phyloP scores from a whole-genome alignment of 2,797 vertebrate species.

The Falco cherrug region DNA sequence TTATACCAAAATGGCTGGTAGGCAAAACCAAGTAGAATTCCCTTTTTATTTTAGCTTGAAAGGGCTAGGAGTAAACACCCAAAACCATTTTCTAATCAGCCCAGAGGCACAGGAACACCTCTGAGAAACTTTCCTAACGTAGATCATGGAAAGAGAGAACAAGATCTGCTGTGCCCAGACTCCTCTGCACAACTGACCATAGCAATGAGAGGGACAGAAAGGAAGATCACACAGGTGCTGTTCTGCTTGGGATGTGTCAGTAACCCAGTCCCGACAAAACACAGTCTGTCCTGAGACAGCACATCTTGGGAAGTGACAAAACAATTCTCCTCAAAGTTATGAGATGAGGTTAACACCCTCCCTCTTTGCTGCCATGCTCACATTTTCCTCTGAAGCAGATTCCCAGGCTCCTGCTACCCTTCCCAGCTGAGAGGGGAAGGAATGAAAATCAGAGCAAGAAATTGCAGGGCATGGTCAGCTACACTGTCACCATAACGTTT shows the following conservation, averaged over 20 bases:
- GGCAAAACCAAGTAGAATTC: background rate
- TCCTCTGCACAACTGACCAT: background rate
- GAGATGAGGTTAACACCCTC: background rate
- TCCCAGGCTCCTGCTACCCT: background rate
- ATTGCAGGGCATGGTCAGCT: background rate
- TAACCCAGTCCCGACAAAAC: background rate
- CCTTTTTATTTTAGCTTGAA: background rate
- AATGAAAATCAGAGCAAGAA: background rate
- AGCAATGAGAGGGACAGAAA: background rate
- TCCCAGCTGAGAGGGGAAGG: background rate
- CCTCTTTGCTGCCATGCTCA: background rate
- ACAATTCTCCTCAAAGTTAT: background rate
- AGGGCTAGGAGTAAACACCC: background rate
- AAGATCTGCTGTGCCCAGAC: background rate
- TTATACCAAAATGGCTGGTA: background rate
- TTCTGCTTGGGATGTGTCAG: background rate
- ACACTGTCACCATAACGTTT: rapidly evolving
- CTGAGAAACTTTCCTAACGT: background rate
- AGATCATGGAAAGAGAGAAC: background rate
- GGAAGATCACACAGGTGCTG: background rate
- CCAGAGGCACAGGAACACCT: background rate
- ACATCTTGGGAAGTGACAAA: background rate
- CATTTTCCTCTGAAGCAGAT: background rate
- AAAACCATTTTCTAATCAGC: background rate
- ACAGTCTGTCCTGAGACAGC: background rate